Evolutionary conservation across 2,797 vertebrate species (phyloP).

Genomic region (Heliangelus exortis): DNA sequence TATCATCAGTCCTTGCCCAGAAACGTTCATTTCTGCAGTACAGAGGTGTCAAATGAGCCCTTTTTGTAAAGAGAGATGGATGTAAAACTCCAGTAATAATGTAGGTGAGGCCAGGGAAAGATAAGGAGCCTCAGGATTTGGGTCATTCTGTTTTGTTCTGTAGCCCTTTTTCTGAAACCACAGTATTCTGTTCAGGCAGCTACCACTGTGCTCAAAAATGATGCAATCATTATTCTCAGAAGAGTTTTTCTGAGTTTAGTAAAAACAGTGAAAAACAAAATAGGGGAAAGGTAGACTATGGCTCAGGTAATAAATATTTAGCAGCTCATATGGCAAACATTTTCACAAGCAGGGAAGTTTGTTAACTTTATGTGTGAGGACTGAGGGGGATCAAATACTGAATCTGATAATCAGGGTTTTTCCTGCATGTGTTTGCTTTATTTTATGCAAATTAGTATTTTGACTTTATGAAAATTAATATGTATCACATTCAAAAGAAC

Average conservation of each 20-base stretch:
- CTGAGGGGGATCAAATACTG: background rate
- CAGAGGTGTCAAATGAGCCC: conserved; percentile 8
- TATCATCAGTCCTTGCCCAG: conserved; percentile 74
- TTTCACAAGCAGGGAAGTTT: background rate
- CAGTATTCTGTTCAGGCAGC: background rate
- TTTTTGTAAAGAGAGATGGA: background rate
- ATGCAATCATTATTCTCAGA: background rate
- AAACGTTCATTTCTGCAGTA: conserved; percentile 58
- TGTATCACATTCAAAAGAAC: background rate
- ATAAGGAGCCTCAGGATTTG: background rate
- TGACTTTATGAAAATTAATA: background rate
- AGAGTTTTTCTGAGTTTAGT: background rate
- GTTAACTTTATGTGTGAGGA: fast-evolving
- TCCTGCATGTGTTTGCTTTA: background rate
- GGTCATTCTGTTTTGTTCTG: background rate
- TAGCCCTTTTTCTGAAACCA: background rate
- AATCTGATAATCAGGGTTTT: background rate
- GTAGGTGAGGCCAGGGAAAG: background rate
- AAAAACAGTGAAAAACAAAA: background rate
- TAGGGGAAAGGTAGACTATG: background rate
- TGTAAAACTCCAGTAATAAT: background rate
- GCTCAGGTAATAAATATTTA: background rate
- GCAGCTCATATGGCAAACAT: background rate
- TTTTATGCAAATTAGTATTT: background rate
- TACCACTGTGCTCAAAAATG: background rate